Conservation (phyloP, 2,797 vertebrate species). For the Rousettus madagascariensis region DNA sequence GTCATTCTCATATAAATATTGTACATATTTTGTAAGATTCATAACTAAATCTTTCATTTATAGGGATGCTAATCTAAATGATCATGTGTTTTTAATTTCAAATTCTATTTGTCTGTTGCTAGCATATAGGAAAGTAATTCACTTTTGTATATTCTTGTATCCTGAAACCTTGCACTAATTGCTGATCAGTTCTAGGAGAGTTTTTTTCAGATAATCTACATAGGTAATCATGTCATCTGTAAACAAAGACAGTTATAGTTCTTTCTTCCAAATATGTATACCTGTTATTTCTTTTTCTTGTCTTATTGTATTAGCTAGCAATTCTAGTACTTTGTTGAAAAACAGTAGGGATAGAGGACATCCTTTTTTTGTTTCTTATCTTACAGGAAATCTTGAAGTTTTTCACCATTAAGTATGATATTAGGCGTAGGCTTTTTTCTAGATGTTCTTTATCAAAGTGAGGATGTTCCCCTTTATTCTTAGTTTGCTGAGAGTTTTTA, state of each 20-base stretch:
- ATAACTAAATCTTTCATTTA: background rate
- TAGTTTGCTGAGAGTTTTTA: background rate
- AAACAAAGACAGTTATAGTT: background rate
- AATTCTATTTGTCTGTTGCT: background rate
- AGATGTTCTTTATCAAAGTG: background rate
- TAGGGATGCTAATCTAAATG: background rate
- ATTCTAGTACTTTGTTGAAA: background rate
- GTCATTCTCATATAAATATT: background rate
- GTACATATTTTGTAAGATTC: background rate
- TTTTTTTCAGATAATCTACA: background rate
- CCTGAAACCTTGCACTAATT: background rate
- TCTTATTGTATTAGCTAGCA: background rate
- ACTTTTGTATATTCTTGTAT: background rate
- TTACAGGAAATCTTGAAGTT: background rate
- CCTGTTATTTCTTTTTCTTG: background rate
- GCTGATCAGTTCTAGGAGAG: background rate
- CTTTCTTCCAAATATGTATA: background rate
- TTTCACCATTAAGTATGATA: background rate
- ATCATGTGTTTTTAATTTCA: background rate
- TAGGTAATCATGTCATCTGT: background rate
- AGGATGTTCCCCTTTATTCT: background rate
- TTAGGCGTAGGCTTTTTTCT: background rate
- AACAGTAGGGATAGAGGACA: background rate
- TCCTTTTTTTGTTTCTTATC: background rate
- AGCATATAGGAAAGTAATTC: background rate